These are phyloP conservation scores for Chamaetylas fuelleborni DNA, from an alignment of 2,113 vertebrate genomes.

Conservation along the genomic window DNA sequence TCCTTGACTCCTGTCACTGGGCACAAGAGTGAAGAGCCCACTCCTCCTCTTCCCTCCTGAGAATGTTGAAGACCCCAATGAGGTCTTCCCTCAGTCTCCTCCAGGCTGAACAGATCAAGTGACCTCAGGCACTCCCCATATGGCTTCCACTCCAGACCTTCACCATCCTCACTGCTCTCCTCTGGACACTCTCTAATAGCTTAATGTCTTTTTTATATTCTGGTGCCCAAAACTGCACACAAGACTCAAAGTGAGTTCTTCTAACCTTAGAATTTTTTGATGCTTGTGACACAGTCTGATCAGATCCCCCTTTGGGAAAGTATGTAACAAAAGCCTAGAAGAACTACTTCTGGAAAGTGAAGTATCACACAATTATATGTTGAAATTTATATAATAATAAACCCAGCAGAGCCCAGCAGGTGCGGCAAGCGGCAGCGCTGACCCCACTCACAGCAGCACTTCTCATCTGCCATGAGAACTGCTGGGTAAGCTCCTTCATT, in stretches of 20 bases:
- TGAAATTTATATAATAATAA: background rate
- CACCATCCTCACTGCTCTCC: background rate
- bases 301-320: background rate
- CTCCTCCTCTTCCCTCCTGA: background rate
- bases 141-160: background rate
- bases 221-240: background rate
- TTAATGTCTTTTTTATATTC: background rate
- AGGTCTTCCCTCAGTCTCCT: background rate
- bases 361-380: background rate
- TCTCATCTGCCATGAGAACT: background rate
- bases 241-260: background rate
- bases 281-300: background rate
- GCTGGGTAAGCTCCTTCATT: background rate
- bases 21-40: rapidly evolving
- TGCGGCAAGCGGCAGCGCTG: rapidly evolving
- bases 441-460: background rate
- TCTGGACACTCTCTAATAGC: background rate
- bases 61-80: background rate
- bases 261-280: background rate
- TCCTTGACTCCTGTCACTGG: background rate
- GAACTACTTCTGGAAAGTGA: background rate
- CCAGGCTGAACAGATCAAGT: background rate
- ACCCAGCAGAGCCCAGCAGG: background rate
- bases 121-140: background rate
- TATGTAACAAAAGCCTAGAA: background rate